A percentile compares a stretch with the other conserved stretches of the same genome.
Evolutionary conservation across 2,888 invertebrate species (phyloP).

Genomic region (Cataglyphis livida): DNA sequence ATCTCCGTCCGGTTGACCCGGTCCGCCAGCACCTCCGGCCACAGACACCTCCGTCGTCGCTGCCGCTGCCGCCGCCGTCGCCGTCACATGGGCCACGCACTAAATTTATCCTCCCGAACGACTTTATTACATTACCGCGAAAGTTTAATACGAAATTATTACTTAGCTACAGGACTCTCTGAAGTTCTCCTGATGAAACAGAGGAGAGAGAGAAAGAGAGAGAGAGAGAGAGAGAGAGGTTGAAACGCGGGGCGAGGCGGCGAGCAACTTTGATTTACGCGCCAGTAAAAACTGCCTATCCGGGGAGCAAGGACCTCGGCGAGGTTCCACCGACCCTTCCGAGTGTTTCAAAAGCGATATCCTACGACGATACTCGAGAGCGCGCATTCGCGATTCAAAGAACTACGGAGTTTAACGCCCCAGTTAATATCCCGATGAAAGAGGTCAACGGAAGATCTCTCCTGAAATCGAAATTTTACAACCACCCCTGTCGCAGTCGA

Average conservation of each 20-base stretch:
- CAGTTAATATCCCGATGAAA: slow-evolving; percentile 1
- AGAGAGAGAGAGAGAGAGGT: not conserved
- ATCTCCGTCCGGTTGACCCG: slow-evolving; percentile 73
- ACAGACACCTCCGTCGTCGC: slow-evolving; percentile 49
- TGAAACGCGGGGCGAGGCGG: slow-evolving; percentile 43
- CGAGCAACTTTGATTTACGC: slow-evolving; percentile 78
- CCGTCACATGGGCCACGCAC: slow-evolving; percentile 75
- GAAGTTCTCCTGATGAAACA: slow-evolving; percentile 55
- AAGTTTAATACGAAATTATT: slow-evolving; percentile 84
- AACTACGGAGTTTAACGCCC: not conserved
- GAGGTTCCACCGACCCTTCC: slow-evolving; percentile 41
- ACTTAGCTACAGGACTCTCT: slow-evolving; percentile 73
- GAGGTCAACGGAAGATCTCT: too few relatives aligned
- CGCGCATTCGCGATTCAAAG: slow-evolving; percentile 3
- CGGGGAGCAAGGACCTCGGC: slow-evolving; percentile 62
- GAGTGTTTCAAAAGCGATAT: slow-evolving; percentile 35
- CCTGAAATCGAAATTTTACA: not conserved
- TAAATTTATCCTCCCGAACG: slow-evolving; percentile 83
- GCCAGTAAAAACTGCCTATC: slow-evolving; percentile 71
- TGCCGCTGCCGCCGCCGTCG: slow-evolving; percentile 45
- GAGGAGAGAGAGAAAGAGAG: not conserved
- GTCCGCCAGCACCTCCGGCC: slow-evolving; percentile 66
- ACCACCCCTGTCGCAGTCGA: not conserved
- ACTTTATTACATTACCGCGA: slow-evolving; percentile 83
- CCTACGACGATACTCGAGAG: slow-evolving; percentile 41